Percentiles rank a stretch among this genome's conserved stretches.
Evolutionary conservation across 2,888 invertebrate genomes (phyloP).

Genomic region (Machimus rusticus): DNA sequence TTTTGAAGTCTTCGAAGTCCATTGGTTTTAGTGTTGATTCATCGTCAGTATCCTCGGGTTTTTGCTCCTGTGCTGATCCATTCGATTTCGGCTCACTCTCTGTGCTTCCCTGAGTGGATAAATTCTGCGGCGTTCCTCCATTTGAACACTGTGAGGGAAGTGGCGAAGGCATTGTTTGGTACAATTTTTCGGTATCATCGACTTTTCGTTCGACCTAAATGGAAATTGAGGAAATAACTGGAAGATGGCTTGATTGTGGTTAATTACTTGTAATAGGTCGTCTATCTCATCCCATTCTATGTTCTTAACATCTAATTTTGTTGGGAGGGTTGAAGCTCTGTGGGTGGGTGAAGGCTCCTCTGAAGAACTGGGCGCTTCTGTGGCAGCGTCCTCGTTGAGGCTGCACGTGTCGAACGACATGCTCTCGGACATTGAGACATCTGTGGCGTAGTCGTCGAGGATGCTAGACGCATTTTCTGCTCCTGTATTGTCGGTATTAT

Average conservation of each 20-base stretch:
- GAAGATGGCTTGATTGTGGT: not conserved
- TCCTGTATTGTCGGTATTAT: conserved; percentile 57
- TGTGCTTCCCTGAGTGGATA: conserved; percentile 52
- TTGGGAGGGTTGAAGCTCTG: conserved; percentile 67
- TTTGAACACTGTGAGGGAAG: conserved; percentile 65
- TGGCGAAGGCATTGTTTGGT: conserved; percentile 75
- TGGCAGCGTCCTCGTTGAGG: conserved; percentile 56
- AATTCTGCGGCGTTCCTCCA: conserved; percentile 54
- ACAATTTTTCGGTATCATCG: conserved; percentile 70
- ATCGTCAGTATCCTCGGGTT: conserved; percentile 52
- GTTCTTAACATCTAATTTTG: conserved; percentile 72
- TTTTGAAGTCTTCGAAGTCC: conserved; percentile 63
- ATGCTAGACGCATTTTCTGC: conserved; percentile 58
- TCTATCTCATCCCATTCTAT: conserved; percentile 77
- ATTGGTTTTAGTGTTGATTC: conserved; percentile 61
- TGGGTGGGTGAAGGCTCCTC: conserved; percentile 52
- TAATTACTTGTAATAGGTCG: conserved; percentile 67
- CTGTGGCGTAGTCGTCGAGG: conserved; percentile 59
- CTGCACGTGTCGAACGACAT: conserved; percentile 63
- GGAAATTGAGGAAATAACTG: not conserved
- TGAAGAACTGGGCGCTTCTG: conserved; percentile 50
- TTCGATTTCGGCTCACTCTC: not conserved
- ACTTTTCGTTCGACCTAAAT: conserved; percentile 68
- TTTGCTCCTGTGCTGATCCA: conserved; percentile 35
- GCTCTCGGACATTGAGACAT: conserved; percentile 61